phyloP scores from a whole-genome alignment of 2,113 vertebrate genomes.

The Nerophis lumbriciformis region DNA sequence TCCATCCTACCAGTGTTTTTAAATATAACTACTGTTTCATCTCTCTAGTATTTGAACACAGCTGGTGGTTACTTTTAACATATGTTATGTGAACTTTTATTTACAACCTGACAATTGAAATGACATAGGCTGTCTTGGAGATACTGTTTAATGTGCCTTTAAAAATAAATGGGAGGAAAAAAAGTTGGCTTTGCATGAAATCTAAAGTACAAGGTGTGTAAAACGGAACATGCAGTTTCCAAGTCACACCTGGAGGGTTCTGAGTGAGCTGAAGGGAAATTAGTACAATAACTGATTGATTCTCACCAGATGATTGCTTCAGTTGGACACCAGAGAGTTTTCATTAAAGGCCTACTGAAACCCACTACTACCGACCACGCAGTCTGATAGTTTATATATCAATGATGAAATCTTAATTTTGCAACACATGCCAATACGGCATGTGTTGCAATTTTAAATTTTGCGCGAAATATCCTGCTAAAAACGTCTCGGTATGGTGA shows the following conservation, averaged over 20 bases:
- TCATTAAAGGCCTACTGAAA: slow-evolving; percentile 90
- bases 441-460: no score
- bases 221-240: slow-evolving; percentile 87
- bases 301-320: slow-evolving; percentile 99
- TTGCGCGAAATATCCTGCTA: no score
- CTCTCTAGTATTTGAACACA: neutral
- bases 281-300: slow-evolving; percentile 98
- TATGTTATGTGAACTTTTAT: neutral
- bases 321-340: slow-evolving; percentile 91
- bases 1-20: no score
- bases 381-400: no score
- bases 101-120: slow-evolving; percentile 7
- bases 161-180: slow-evolving; percentile 19
- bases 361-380: no score
- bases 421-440: no score
- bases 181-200: slow-evolving; percentile 43
- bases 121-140: neutral
- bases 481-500: no score
- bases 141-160: slow-evolving; percentile 14
- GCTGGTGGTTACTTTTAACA: neutral
- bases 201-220: slow-evolving; percentile 90
- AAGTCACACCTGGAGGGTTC: slow-evolving; percentile 93
- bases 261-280: slow-evolving; percentile 88
- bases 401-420: no score
- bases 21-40: neutral